A percentile compares a stretch with the other conserved stretches of the same genome.
phyloP scores from a whole-genome alignment of 92 coral and sea anemone genomes.

The Epizoanthus ramosus region DNA sequence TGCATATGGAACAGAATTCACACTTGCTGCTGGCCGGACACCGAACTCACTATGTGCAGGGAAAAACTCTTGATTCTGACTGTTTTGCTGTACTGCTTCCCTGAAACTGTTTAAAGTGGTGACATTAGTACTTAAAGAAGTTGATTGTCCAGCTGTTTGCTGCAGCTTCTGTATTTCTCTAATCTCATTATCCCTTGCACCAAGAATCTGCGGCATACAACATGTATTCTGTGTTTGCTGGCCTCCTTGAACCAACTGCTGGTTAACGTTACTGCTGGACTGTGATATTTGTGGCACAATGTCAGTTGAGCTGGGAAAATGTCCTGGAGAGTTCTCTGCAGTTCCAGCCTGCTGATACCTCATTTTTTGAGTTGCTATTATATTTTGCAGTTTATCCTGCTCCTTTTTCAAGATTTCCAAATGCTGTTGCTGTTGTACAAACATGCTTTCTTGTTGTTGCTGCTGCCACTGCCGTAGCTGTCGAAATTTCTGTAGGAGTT shows the following conservation, averaged over 20 bases:
- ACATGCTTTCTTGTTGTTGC: slow-evolving; percentile 94
- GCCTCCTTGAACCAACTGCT: background rate
- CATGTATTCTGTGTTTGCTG: background rate
- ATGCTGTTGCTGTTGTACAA: slow-evolving; percentile 79
- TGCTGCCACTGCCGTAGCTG: slow-evolving; percentile 99
- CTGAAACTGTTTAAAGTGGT: background rate
- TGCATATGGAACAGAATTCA: background rate
- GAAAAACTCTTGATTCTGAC: background rate
- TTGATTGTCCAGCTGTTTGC: too few relatives aligned
- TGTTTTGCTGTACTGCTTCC: background rate
- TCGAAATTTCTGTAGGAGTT: slow-evolving; percentile 84
- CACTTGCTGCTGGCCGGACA: background rate
- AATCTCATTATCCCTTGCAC: slow-evolving; percentile 22
- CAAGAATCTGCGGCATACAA: slow-evolving; percentile 14
- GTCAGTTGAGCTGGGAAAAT: background rate
- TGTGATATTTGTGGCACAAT: background rate
- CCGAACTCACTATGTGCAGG: background rate
- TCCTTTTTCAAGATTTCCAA: slow-evolving; percentile 76
- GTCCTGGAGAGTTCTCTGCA: background rate
- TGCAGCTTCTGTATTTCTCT: slow-evolving; percentile 1
- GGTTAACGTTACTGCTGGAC: background rate
- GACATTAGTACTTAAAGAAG: background rate
- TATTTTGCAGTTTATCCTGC: slow-evolving; percentile 59
- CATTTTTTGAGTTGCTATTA: slow-evolving; percentile 35
- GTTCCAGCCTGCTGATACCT: slow-evolving; percentile 9